phyloP scores from a whole-genome alignment of 2,888 invertebrate genomes.

The Pollenia angustigena region DNA sequence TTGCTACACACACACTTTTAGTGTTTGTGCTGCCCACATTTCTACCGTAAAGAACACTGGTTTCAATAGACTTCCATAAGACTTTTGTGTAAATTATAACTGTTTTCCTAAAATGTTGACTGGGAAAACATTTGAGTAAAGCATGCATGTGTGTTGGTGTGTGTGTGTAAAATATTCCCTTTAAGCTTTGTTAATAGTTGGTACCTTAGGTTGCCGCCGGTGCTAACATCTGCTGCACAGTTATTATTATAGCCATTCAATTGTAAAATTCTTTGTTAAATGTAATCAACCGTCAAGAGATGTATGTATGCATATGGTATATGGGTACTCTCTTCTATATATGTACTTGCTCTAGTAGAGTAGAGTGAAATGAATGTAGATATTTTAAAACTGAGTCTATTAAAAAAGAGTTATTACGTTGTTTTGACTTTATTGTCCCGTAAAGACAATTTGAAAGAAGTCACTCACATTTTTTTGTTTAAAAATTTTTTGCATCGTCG shows the following conservation, averaged over 20 bases:
- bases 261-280: slow-evolving; percentile 66
- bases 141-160: background rate
- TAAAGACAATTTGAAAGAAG: no score
- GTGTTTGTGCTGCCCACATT: no score
- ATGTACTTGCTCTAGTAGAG: background rate
- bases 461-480: no score
- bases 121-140: no score
- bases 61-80: no score
- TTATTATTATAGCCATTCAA: slow-evolving; percentile 70
- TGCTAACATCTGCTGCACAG: slow-evolving; percentile 41
- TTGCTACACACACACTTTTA: no score
- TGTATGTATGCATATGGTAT: background rate
- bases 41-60: no score
- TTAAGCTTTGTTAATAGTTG: slow-evolving; percentile 32
- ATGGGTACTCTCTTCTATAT: no score
- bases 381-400: slow-evolving; percentile 19
- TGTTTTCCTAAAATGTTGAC: no score
- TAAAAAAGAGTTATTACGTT: background rate
- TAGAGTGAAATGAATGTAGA: slow-evolving; percentile 32
- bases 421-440: background rate
- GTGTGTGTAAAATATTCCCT: slow-evolving; percentile 11
- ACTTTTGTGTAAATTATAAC: no score
- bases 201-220: slow-evolving; percentile 29
- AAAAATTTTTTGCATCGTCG: no score
- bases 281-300: slow-evolving; percentile 64